phyloP scores from a whole-genome alignment of 2,797 vertebrate genomes.

The Lindbergichthys nudifrons region DNA sequence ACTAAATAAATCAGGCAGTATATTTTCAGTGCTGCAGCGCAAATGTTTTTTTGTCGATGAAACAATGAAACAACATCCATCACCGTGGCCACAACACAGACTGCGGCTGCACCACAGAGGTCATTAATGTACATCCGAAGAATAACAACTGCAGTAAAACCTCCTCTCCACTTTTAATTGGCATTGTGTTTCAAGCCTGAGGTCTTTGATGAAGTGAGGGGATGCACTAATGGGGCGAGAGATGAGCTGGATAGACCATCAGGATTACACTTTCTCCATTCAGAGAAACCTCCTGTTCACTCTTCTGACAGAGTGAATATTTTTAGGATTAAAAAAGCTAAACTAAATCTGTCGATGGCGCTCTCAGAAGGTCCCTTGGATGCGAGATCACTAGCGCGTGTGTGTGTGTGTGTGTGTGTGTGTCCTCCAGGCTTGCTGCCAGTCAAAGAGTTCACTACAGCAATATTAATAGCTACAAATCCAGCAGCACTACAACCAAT shows the following conservation, averaged over 20 bases:
- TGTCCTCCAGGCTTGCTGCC: constrained; percentile 16
- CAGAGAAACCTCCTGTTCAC: constrained; percentile 7
- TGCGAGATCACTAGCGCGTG: neutral
- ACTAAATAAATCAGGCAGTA: constrained; percentile 15
- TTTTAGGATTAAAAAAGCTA: constrained; percentile 50
- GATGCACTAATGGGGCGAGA: constrained; percentile 35
- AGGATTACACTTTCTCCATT: neutral
- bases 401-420: constrained; percentile 9
- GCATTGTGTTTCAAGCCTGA: constrained; percentile 30
- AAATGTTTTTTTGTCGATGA: neutral
- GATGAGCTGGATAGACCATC: constrained; percentile 13
- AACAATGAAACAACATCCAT: constrained; percentile 21
- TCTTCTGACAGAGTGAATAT: neutral
- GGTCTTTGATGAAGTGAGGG: constrained; percentile 32
- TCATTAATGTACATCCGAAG: constrained; percentile 46
- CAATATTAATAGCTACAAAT: constrained; percentile 50
- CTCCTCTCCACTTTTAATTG: constrained; percentile 54
- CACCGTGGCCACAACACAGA: constrained; percentile 31
- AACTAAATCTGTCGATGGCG: constrained; percentile 58
- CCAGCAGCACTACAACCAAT: constrained; percentile 40
- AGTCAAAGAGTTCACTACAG: constrained; percentile 51
- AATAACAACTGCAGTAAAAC: constrained; percentile 53
- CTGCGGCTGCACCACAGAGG: constrained; percentile 31
- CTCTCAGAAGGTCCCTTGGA: constrained; percentile 18
- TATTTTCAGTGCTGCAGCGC: constrained; percentile 9